These are phyloP conservation scores for Drosophila demipolita DNA, from an alignment of 2,888 invertebrate species.

Conservation along the genomic window DNA sequence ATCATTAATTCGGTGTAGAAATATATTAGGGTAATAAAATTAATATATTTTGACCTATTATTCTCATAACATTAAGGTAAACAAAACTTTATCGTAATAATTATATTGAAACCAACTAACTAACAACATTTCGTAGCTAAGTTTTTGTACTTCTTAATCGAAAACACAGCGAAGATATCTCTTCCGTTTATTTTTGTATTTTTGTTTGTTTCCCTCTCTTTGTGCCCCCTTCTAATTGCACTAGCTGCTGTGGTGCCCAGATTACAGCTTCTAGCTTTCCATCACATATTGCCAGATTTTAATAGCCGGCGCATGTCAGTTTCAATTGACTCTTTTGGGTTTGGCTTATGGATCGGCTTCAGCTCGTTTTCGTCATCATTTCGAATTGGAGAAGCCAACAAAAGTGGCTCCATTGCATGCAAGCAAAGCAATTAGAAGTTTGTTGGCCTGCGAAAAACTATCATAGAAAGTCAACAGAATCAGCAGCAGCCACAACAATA, in stretches of 20 bases:
- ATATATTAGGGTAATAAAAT: neutral
- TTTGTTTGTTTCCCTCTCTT: conserved; percentile 15
- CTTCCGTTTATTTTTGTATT: neutral
- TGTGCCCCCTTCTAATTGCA: conserved; percentile 57
- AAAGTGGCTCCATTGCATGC: conserved; percentile 63
- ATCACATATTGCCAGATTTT: conserved; percentile 43
- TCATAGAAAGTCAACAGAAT: conserved; percentile 27
- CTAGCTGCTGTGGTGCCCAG: conserved; percentile 58
- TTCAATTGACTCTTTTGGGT: conserved; percentile 12
- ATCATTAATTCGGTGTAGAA: neutral
- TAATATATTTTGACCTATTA: neutral
- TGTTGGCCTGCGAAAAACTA: conserved; percentile 65
- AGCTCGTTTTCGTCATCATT: conserved; percentile 40
- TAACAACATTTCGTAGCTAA: neutral
- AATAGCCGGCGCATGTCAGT: conserved; percentile 61
- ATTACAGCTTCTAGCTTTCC: conserved; percentile 28
- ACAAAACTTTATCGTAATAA: neutral
- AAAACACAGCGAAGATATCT: neutral
- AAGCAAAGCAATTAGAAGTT: conserved; percentile 70
- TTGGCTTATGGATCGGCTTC: neutral
- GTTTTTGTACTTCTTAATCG: neutral
- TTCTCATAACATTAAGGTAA: neutral
- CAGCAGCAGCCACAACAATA: conserved; percentile 4
- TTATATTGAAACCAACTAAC: neutral
- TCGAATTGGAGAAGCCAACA: conserved; percentile 16